These are phyloP conservation scores for Linnaemya tessellans DNA, from an alignment of 2,888 invertebrate genomes.

Conservation along the genomic window DNA sequence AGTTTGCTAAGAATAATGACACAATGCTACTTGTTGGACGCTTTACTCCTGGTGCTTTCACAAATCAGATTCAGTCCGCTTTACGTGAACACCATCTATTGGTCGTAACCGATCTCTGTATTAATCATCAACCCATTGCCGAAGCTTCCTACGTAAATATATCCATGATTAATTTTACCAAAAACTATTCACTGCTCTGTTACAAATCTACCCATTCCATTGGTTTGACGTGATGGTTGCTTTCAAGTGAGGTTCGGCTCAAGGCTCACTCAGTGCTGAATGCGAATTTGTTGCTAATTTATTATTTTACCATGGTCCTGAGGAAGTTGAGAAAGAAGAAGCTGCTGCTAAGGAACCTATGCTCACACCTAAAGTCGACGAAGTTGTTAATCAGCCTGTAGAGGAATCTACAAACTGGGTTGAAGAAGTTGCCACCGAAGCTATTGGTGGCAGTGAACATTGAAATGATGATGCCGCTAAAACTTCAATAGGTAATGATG, in stretches of 20 bases:
- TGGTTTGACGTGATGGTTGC: slow-evolving; percentile 99
- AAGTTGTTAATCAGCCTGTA: slow-evolving; percentile 84
- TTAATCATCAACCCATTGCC: slow-evolving; percentile 97
- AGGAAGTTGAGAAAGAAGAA: slow-evolving; percentile 98
- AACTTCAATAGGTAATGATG: slow-evolving; percentile 83
- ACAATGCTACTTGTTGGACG: slow-evolving; percentile 99
- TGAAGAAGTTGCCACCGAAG: slow-evolving; percentile 83
- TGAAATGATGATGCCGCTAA: slow-evolving; percentile 83
- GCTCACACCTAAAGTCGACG: slow-evolving; percentile 81
- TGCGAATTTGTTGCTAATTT: slow-evolving; percentile 99
- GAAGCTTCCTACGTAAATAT: slow-evolving; percentile 99
- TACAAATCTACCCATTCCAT: slow-evolving; percentile 98
- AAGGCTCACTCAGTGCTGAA: slow-evolving; percentile 95
- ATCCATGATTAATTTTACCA: slow-evolving; percentile 99
- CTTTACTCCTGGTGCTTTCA: slow-evolving; percentile 99
- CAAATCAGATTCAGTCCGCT: slow-evolving; percentile 97
- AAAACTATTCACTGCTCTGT: slow-evolving; percentile 97
- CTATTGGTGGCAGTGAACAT: slow-evolving; percentile 80
- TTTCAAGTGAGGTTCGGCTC: slow-evolving; percentile 96
- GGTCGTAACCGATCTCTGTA: slow-evolving; percentile 97
- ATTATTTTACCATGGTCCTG: slow-evolving; percentile 99
- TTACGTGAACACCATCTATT: slow-evolving; percentile 99
- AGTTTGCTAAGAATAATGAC: slow-evolving; percentile 98
- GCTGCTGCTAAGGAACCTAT: slow-evolving; percentile 91
- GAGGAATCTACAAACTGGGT: slow-evolving; percentile 85